phyloP scores from a whole-genome alignment of 2,113 vertebrate genomes.

The Urocolius indicus region DNA sequence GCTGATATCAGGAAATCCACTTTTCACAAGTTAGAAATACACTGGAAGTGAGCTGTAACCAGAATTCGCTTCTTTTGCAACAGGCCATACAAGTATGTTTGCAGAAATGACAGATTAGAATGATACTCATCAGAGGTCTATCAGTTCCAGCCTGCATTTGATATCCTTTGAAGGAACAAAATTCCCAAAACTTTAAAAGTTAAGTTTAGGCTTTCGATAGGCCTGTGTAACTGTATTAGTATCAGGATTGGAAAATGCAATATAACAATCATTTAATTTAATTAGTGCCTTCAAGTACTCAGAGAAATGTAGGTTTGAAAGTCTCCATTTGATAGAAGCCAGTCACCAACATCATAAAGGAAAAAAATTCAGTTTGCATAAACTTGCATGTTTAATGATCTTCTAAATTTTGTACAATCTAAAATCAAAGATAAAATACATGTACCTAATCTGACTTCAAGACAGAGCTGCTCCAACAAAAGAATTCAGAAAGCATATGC shows the following conservation, averaged over 20 bases:
- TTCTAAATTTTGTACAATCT: not conserved
- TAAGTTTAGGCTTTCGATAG: not conserved
- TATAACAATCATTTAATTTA: not conserved
- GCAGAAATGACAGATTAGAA: not conserved
- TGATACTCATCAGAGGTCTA: not conserved
- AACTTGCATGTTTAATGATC: not conserved
- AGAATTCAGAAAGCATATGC: not conserved
- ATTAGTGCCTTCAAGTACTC: not conserved
- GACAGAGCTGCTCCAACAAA: not conserved
- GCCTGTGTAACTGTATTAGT: not conserved
- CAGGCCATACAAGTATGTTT: too few relatives aligned
- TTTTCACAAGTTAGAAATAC: constrained; percentile 1
- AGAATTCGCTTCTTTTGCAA: not conserved
- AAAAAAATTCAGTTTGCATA: not conserved
- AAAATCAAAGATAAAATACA: not conserved
- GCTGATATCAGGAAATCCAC: constrained; percentile 30
- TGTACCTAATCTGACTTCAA: not conserved
- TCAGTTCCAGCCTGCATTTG: not conserved
- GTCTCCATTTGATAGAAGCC: rapidly evolving
- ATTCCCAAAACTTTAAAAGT: not conserved
- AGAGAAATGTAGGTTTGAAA: not conserved
- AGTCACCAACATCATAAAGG: not conserved
- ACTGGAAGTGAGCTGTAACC: not conserved
- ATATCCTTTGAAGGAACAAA: not conserved
- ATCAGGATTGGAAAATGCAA: not conserved